These are phyloP conservation scores for Idaea dimidiata DNA, from an alignment of 2,888 invertebrate genomes.

Conservation along the genomic window DNA sequence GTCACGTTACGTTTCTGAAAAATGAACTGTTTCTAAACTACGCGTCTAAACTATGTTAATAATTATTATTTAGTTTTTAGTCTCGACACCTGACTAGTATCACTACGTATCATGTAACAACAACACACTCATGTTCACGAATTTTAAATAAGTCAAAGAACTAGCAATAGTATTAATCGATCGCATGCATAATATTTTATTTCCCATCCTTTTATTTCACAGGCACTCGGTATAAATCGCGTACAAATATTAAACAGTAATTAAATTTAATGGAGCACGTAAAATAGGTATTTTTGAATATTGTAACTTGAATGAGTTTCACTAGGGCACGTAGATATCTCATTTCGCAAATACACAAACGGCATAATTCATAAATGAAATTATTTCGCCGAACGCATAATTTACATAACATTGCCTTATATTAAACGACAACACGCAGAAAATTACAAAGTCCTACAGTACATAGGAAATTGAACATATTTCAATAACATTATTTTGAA, in stretches of 20 bases:
- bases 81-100: no score
- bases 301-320: not conserved
- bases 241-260: not conserved
- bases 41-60: no score
- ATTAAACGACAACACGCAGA: constrained; percentile 42
- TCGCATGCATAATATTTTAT: not conserved
- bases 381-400: constrained; percentile 25
- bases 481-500: constrained; percentile 79
- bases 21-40: no score
- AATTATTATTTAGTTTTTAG: no score
- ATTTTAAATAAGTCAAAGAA: no score
- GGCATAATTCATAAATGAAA: constrained; percentile 26
- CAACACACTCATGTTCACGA: no score
- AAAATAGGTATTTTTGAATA: not conserved
- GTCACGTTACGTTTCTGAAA: no score
- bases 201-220: not conserved
- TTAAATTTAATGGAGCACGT: not conserved
- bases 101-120: no score
- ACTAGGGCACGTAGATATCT: constrained; percentile 6
- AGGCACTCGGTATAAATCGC: not conserved
- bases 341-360: constrained; percentile 20
- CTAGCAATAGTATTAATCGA: no score
- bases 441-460: constrained; percentile 61
- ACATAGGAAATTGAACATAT: constrained; percentile 78
- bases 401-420: constrained; percentile 26